phyloP scores from a whole-genome alignment of 1,140 invertebrate genomes.

The Euwallacea similis region DNA sequence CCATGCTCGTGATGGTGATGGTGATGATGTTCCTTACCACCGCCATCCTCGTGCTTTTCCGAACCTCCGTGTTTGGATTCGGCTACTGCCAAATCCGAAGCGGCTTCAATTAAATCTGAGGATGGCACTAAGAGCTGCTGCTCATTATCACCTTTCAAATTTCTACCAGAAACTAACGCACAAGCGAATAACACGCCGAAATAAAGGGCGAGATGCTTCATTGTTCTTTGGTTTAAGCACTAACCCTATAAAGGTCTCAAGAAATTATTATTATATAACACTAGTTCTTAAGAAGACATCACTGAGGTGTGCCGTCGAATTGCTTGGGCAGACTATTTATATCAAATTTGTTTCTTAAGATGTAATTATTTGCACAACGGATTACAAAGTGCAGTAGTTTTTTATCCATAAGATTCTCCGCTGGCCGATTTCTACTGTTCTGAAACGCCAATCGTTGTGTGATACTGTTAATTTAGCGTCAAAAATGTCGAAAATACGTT shows the following conservation, averaged over 20 bases:
- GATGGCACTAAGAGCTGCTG: not conserved
- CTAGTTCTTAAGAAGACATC: constrained; percentile 23
- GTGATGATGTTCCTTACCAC: constrained; percentile 68
- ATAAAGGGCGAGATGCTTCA: constrained; percentile 45
- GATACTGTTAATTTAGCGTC: constrained; percentile 16
- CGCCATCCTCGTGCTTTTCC: constrained; percentile 63
- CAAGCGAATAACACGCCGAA: constrained; percentile 41
- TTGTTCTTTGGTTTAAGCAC: constrained; percentile 29
- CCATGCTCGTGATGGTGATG: constrained; percentile 66
- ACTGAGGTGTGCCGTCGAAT: constrained; percentile 13
- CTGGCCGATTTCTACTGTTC: constrained; percentile 8
- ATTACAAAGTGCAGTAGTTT: constrained; percentile 24
- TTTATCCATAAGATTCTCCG: constrained; percentile 12
- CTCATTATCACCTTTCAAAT: constrained; percentile 45
- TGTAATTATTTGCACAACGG: constrained; percentile 16
- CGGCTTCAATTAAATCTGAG: not conserved
- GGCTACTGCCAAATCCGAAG: constrained; percentile 23
- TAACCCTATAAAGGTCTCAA: constrained; percentile 4
- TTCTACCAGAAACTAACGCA: constrained; percentile 18
- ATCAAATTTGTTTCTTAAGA: constrained; percentile 26
- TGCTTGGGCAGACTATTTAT: constrained; percentile 26
- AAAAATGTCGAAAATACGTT: constrained; percentile 19
- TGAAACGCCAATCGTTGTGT: not conserved
- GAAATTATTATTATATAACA: constrained; percentile 1
- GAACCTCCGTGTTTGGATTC: constrained; percentile 60